These are phyloP conservation scores for Isoperla grammatica DNA, from an alignment of 2,888 invertebrate species.

Conservation along the genomic window DNA sequence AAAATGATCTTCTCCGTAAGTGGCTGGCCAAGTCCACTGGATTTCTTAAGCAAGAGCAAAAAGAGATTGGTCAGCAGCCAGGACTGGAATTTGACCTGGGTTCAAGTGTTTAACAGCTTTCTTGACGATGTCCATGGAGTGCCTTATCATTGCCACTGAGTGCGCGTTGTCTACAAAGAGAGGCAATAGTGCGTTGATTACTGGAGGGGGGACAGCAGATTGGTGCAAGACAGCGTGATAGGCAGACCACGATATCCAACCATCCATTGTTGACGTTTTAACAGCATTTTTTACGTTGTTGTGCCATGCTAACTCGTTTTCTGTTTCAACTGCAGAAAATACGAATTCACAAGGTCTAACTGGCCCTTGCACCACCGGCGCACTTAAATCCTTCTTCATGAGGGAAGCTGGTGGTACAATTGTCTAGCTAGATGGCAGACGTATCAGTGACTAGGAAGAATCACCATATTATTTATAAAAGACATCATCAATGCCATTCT, in stretches of 20 bases:
- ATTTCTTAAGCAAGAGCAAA: conserved; percentile 8
- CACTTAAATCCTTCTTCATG: no score
- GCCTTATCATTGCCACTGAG: not conserved
- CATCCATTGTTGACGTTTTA: no score
- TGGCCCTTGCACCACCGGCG: no score
- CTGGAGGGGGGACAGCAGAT: no score
- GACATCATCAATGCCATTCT: no score
- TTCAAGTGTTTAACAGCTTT: not conserved
- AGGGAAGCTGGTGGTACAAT: no score
- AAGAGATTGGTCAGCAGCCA: conserved; percentile 7
- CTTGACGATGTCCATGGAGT: conserved; percentile 11
- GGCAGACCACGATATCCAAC: no score
- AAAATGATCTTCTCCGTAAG: conserved; percentile 14
- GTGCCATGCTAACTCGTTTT: not conserved
- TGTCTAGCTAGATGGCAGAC: no score
- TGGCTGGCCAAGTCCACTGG: conserved; percentile 2
- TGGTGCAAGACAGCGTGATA: no score
- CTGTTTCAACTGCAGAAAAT: conserved; percentile 1
- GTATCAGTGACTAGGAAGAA: no score
- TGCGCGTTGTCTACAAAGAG: not conserved
- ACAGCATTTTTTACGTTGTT: not conserved
- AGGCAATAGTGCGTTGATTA: conserved; percentile 1
- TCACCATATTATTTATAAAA: no score
- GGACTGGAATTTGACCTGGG: not conserved
- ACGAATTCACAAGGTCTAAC: no score